Evolutionary conservation across 2,888 invertebrate species (phyloP).

Genomic region (Lepidochrysops patricia): DNA sequence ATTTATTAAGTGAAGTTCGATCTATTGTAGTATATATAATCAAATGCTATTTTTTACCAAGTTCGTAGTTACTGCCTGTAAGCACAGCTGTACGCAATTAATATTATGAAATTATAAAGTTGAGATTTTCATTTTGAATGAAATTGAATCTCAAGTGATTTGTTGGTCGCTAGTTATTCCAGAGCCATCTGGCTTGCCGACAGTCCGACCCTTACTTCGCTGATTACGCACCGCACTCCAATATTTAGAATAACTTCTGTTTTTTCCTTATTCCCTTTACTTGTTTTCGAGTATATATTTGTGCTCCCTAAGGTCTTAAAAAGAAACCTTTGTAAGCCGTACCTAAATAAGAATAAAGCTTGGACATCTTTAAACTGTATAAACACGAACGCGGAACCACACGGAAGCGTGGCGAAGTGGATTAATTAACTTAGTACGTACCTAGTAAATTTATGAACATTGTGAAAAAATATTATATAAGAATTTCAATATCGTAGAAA

Average conservation of each 20-base stretch:
- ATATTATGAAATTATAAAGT: no score
- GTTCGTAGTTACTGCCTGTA: no score
- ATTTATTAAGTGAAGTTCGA: no score
- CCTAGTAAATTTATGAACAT: no score
- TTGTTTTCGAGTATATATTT: background rate
- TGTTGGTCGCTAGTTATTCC: constrained; percentile 1
- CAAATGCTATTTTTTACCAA: no score
- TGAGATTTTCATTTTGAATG: background rate
- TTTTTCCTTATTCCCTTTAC: background rate
- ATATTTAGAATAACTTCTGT: background rate
- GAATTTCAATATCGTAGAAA: no score
- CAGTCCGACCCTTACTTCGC: background rate
- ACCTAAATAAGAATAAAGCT: background rate
- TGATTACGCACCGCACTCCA: constrained; percentile 2
- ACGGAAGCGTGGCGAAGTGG: no score
- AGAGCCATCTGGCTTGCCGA: background rate
- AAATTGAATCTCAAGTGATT: background rate
- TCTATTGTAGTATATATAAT: background rate
- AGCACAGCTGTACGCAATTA: no score
- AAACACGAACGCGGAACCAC: no score
- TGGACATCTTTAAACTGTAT: no score
- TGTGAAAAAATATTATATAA: no score
- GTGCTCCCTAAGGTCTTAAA: background rate
- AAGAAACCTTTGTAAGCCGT: background rate
- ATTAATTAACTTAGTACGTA: no score